A percentile compares a stretch with the other conserved stretches of the same genome.
phyloP scores from a whole-genome alignment of 2,888 invertebrate species.

The Amphipyra berbera region DNA sequence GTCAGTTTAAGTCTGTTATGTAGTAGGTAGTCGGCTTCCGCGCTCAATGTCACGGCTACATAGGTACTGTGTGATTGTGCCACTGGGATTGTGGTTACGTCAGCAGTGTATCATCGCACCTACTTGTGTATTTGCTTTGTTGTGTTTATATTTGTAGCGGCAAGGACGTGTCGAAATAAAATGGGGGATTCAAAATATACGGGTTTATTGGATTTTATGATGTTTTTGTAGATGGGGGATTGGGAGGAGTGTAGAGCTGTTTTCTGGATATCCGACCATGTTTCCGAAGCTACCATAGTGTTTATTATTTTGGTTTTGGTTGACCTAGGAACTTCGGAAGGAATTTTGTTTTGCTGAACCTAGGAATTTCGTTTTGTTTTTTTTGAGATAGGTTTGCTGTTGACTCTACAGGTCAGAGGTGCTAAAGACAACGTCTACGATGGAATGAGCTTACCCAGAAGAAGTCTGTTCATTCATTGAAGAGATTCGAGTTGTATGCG shows the following conservation, averaged over 20 bases:
- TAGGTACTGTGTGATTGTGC: slow-evolving; percentile 41
- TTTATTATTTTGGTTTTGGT: too few relatives aligned
- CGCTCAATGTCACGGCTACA: slow-evolving; percentile 64
- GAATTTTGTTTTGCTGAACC: too few relatives aligned
- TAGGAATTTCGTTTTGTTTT: too few relatives aligned
- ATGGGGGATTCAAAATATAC: slow-evolving; percentile 23
- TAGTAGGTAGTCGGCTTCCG: slow-evolving; percentile 46
- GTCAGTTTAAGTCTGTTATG: slow-evolving; percentile 57
- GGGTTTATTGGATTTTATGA: background rate
- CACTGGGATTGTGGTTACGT: slow-evolving; percentile 47
- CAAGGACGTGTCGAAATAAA: slow-evolving; percentile 52
- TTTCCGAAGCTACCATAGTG: background rate
- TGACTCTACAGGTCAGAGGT: too few relatives aligned
- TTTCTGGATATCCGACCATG: background rate
- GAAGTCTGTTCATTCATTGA: too few relatives aligned
- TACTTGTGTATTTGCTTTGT: slow-evolving; percentile 48
- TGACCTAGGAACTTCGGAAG: too few relatives aligned
- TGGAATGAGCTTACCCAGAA: too few relatives aligned
- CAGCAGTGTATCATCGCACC: slow-evolving; percentile 42
- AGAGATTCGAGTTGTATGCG: too few relatives aligned
- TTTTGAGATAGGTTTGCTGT: too few relatives aligned
- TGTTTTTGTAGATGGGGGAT: background rate
- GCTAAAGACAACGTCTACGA: too few relatives aligned
- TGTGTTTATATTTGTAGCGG: slow-evolving; percentile 50
- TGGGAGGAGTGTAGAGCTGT: background rate